phyloP scores from a whole-genome alignment of 2,888 invertebrate species.

The Agonopterix heracliana region DNA sequence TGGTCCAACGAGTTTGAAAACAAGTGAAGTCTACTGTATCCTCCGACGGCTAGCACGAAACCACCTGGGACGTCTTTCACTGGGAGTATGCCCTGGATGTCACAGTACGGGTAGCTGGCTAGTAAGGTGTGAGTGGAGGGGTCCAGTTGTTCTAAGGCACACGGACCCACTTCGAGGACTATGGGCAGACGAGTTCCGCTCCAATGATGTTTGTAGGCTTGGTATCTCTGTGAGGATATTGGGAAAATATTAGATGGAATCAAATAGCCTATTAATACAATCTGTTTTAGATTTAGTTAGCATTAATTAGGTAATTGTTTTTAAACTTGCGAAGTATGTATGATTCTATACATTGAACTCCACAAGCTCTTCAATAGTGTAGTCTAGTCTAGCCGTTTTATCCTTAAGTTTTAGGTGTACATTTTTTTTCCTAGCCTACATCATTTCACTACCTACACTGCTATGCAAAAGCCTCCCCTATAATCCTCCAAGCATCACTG shows the following conservation, averaged over 20 bases:
- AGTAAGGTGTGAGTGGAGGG: constrained; percentile 88
- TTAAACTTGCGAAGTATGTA: too few relatives aligned
- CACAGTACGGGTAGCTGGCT: constrained; percentile 75
- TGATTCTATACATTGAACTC: too few relatives aligned
- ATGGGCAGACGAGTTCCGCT: constrained; percentile 93
- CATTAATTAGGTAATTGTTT: too few relatives aligned
- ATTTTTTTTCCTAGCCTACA: too few relatives aligned
- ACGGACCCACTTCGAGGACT: constrained; percentile 93
- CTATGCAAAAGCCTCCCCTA: too few relatives aligned
- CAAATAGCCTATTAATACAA: too few relatives aligned
- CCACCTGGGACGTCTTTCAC: constrained; percentile 94
- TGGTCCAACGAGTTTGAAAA: constrained; percentile 89
- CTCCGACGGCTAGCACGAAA: constrained; percentile 93
- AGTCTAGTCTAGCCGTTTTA: too few relatives aligned
- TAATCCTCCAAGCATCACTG: too few relatives aligned
- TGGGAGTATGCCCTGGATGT: constrained; percentile 73
- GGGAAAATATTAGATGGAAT: neutral
- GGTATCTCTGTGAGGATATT: constrained; percentile 79
- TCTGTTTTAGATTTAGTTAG: too few relatives aligned
- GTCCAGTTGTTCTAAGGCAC: constrained; percentile 94
- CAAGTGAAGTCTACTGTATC: constrained; percentile 92
- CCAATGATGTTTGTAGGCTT: constrained; percentile 98
- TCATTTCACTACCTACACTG: too few relatives aligned
- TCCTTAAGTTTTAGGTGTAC: too few relatives aligned
- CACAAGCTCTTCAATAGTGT: too few relatives aligned